phyloP scores from a whole-genome alignment of 1,140 invertebrate genomes.

The Sweltsa coloradensis region DNA sequence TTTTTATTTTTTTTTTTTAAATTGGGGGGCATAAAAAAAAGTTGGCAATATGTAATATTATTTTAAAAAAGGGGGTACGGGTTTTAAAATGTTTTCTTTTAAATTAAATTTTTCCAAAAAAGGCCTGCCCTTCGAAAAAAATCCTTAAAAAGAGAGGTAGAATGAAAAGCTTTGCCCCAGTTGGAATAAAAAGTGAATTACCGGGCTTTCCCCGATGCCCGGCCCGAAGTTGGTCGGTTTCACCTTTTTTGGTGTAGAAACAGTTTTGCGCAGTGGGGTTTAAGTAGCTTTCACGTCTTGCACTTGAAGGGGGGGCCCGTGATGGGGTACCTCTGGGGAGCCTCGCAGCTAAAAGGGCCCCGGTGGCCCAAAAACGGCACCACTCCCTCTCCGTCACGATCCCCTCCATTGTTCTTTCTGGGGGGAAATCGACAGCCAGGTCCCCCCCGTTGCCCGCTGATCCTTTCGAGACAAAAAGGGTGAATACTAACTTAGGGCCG shows the following conservation, averaged over 20 bases:
- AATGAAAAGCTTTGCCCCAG: too few species aligned
- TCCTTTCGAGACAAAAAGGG: too few species aligned
- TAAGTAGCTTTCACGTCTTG: conserved; percentile 55
- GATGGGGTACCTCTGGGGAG: conserved; percentile 48
- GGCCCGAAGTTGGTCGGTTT: conserved; percentile 58
- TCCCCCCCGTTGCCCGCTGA: conserved; percentile 59
- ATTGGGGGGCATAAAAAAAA: too few species aligned
- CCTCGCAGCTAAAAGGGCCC: conserved; percentile 55
- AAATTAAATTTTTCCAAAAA: too few species aligned
- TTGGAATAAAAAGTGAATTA: conserved; percentile 22
- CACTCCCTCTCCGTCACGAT: conserved; percentile 76
- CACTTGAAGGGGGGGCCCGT: conserved; percentile 60
- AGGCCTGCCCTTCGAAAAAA: too few species aligned
- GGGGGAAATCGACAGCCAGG: conserved; percentile 84
- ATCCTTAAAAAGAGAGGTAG: too few species aligned
- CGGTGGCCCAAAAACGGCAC: conserved; percentile 55
- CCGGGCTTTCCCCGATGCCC: conserved; percentile 60
- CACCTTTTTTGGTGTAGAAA: conserved; percentile 51
- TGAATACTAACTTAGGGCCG: too few species aligned
- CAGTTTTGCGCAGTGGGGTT: conserved; percentile 69
- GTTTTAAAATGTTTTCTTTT: too few species aligned
- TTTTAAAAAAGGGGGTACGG: too few species aligned
- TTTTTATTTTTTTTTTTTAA: too few species aligned
- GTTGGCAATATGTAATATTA: too few species aligned
- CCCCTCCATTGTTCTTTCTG: conserved; percentile 80